phyloP scores from a whole-genome alignment of 2,797 vertebrate species.

The Alfaro cultratus region DNA sequence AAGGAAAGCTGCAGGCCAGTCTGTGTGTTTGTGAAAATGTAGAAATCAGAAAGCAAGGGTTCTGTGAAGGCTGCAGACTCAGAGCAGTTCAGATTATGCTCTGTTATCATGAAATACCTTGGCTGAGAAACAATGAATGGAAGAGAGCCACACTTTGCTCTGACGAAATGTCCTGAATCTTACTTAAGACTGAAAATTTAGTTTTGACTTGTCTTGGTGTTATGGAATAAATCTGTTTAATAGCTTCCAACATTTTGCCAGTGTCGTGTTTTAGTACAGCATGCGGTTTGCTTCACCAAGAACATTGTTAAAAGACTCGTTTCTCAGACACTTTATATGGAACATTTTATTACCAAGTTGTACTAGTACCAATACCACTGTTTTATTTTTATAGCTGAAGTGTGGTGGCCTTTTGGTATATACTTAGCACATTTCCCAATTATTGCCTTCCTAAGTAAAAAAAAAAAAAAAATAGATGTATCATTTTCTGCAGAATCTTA shows the following conservation, averaged over 20 bases:
- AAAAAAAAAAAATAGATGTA: background rate
- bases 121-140: constrained; percentile 38
- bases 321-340: background rate
- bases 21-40: constrained; percentile 24
- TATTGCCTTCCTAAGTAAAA: background rate
- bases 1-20: constrained; percentile 14
- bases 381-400: background rate
- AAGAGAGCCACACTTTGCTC: constrained; percentile 17
- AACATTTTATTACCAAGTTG: background rate
- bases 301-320: background rate
- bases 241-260: background rate
- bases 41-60: background rate
- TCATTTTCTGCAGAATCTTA: background rate
- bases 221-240: background rate
- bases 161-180: constrained; percentile 15
- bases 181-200: constrained; percentile 2
- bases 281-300: background rate
- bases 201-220: constrained; percentile 16
- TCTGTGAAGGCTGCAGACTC: constrained; percentile 32
- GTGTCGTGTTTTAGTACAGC: background rate
- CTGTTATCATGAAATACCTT: constrained; percentile 38
- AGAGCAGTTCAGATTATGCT: constrained; percentile 34
- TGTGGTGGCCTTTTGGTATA: background rate
- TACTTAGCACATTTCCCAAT: background rate
- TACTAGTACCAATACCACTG: background rate